Evolutionary conservation across 2,888 invertebrate species (phyloP).

Genomic region (Epinotia ramella): DNA sequence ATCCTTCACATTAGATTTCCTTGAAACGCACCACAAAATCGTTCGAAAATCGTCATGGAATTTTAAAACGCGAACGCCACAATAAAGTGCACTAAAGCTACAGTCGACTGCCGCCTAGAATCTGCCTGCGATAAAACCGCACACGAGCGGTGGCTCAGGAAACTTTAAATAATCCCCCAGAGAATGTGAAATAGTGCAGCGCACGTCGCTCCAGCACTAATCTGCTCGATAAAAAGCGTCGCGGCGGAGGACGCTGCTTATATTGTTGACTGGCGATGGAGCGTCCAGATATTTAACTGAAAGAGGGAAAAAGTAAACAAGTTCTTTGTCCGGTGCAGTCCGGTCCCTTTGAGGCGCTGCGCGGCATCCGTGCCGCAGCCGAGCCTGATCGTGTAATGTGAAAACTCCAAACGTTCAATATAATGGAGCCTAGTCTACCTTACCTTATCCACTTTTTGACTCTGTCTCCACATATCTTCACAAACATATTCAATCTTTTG

Average conservation of each 20-base stretch:
- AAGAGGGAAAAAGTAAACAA: slow-evolving; percentile 69
- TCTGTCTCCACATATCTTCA: not conserved
- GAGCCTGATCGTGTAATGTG: slow-evolving; percentile 64
- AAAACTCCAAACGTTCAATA: slow-evolving; percentile 62
- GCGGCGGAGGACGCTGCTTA: slow-evolving; percentile 60
- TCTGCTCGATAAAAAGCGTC: slow-evolving; percentile 70
- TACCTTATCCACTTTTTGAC: not conserved
- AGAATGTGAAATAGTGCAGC: slow-evolving; percentile 67
- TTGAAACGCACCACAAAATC: slow-evolving; percentile 38
- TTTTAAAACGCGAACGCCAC: slow-evolving; percentile 41
- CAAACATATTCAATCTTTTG: not conserved
- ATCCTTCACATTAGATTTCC: slow-evolving; percentile 39
- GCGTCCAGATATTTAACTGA: slow-evolving; percentile 70
- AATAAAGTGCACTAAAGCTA: slow-evolving; percentile 46
- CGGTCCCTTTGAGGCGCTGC: slow-evolving; percentile 55
- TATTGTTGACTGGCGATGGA: slow-evolving; percentile 71
- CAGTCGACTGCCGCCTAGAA: slow-evolving; percentile 53
- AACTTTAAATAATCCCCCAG: slow-evolving; percentile 70
- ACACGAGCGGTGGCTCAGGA: slow-evolving; percentile 55
- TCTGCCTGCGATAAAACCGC: slow-evolving; percentile 56
- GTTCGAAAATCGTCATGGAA: slow-evolving; percentile 36
- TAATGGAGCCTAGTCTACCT: slow-evolving; percentile 39
- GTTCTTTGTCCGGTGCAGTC: slow-evolving; percentile 58
- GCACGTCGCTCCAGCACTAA: slow-evolving; percentile 64
- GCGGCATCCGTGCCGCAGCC: slow-evolving; percentile 48